phyloP scores from a whole-genome alignment of 2,888 invertebrate genomes.

The Stenoptilia bipunctidactyla region DNA sequence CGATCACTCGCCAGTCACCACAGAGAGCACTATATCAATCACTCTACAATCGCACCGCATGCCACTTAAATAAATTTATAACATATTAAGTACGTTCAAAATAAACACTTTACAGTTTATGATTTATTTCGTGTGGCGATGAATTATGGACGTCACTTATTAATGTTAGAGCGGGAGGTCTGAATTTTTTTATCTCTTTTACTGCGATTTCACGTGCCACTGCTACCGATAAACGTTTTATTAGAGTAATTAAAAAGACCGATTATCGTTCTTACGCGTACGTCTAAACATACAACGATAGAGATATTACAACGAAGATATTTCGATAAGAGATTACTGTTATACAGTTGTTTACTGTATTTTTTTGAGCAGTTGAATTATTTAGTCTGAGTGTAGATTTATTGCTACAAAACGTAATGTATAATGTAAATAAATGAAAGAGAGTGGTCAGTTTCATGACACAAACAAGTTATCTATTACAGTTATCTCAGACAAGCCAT shows the following conservation, averaged over 20 bases:
- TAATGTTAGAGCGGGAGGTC: constrained; percentile 45
- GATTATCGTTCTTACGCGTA: constrained; percentile 50
- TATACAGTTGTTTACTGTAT: background rate
- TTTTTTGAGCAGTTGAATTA: background rate
- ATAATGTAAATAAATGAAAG: constrained; percentile 30
- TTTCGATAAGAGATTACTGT: background rate
- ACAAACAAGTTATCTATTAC: constrained; percentile 37
- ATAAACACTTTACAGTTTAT: constrained; percentile 68
- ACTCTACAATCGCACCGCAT: constrained; percentile 59
- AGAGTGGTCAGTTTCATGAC: constrained; percentile 57
- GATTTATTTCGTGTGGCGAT: constrained; percentile 64
- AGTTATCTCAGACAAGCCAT: constrained; percentile 39
- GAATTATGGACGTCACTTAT: constrained; percentile 61
- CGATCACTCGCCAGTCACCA: constrained; percentile 33
- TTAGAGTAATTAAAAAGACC: constrained; percentile 59
- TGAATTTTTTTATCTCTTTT: constrained; percentile 48
- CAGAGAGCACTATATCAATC: constrained; percentile 64
- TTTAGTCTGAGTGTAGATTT: background rate
- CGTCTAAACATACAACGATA: constrained; percentile 43
- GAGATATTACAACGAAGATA: background rate
- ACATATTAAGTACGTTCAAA: constrained; percentile 68
- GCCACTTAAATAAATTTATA: constrained; percentile 71
- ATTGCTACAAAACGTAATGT: too few relatives aligned
- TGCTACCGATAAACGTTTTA: constrained; percentile 63
- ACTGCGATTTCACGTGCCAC: constrained; percentile 56